Evolutionary conservation across 2,797 vertebrate species (phyloP), one percentile per base, ranked within the genome.

Genomic region (Tauraco hartlaubi): DNA sequence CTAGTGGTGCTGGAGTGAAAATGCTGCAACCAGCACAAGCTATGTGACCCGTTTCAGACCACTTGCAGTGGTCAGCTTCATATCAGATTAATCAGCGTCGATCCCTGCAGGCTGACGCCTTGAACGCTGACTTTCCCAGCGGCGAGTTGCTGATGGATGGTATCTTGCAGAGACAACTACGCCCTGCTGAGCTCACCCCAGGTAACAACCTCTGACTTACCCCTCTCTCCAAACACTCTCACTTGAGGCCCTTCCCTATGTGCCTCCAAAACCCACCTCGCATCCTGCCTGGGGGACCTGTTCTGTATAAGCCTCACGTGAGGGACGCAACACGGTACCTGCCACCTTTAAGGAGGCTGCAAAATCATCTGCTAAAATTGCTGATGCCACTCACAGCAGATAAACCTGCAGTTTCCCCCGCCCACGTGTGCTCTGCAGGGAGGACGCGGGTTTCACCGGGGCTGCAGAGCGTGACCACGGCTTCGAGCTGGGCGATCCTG

Each of bases 291-390:
- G 1, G 2, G 29, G 39, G 35, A 15, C 4, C 39, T 21, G 25
- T 33, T 46, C 64, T 9, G 13, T 0, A 1, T 6, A 18, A 18
- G 48, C 9, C 20, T 37, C 39, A 2, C 59, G 29, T 4, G 12
- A 31, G n/a, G 29, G 11, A 0, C 22, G 35, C 49, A 9, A 2
- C 0, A 1, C 0, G 10, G 15, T 25, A 21, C 0, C 2, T 3
- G 44, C 28, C 78, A n/a, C 44, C 48, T 49, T 11, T 8, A 37
- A 0, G 1, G 61, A 18, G 16, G 1, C 15, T 13, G 59, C 55
- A 13, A 37, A 80, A 26, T 8, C 72, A 12, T 6, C 39, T 3
- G 9, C 29, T 55, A 1, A 4, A 48, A 26, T 0, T 5, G 15
- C 31, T 46, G 1, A 3, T 23, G 26, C 41, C 6, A 5, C 44